Conservation (phyloP, 2,888 invertebrate genomes). For the Leptarthrus brevirostris region DNA sequence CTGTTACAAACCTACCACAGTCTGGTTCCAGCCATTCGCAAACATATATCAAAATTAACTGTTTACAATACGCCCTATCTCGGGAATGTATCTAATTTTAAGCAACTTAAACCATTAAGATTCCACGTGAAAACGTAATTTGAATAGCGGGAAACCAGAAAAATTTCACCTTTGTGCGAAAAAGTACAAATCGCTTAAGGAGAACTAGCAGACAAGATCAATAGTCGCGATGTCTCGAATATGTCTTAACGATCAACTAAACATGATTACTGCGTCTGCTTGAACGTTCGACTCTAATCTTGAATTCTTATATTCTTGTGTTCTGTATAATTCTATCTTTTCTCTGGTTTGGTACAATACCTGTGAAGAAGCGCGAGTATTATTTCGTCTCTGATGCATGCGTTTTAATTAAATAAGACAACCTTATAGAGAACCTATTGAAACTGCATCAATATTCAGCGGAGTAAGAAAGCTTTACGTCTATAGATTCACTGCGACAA, state of each 20-base stretch:
- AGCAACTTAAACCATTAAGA: slow-evolving; percentile 31
- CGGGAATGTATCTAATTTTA: slow-evolving; percentile 37
- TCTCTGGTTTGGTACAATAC: not conserved
- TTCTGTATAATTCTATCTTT: not conserved
- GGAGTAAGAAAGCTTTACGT: no score
- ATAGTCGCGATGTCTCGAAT: slow-evolving; percentile 42
- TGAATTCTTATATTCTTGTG: not conserved
- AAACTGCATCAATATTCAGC: no score
- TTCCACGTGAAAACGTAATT: slow-evolving; percentile 17
- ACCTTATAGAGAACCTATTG: no score
- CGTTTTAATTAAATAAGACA: no score
- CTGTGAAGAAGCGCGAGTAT: no score
- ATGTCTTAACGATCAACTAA: slow-evolving; percentile 33
- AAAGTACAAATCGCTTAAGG: not conserved
- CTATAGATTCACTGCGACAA: no score
- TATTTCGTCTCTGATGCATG: no score
- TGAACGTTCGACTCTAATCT: slow-evolving; percentile 4
- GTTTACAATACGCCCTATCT: slow-evolving; percentile 9
- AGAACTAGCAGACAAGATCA: slow-evolving; percentile 28
- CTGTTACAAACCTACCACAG: slow-evolving; percentile 18
- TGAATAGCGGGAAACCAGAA: not conserved
- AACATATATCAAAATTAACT: slow-evolving; percentile 39
- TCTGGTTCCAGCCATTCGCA: slow-evolving; percentile 22
- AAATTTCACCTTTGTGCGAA: slow-evolving; percentile 27
- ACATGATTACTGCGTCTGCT: slow-evolving; percentile 20